Base-by-base conservation (phyloP, 2,113 vertebrate species). In the Cottus gobio region DNA sequence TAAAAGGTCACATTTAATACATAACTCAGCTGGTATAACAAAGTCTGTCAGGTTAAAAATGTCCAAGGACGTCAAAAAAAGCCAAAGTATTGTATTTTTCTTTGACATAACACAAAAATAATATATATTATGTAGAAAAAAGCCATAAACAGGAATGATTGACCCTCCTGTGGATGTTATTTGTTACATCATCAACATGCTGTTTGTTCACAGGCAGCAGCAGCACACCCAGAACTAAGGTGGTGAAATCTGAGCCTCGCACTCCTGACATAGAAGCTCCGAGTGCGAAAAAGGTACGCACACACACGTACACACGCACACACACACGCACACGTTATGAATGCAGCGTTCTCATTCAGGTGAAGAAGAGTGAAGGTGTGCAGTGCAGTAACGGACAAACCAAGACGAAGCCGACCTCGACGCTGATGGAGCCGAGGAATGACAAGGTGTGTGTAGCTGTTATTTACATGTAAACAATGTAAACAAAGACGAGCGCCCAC, bases 281-380 rank as follows among this genome's bases (percentile, higher is more conserved):
- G 26, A 79, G 85, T 0, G 91, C 93, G 6, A 96, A 95, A 64
- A 96, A 96, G 96, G 96, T 96, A 52, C 54, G 6, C 54, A 13
- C 52, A 26, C 3, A 12, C 18, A 2, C 22, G n/a, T n/a, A n/a
- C n/a, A 61, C 15, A 52, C 54, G 6, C 54, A 13, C 52, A 26
- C 3, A 12, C 18, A 2, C 22, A 7, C 28, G 62, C 18, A 3
- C 70, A 20, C 3, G 9, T 8, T 56, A 20, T 46, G 10, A 71
- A 7, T 28, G 36, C 34, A 77, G 1, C 0, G 6, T 7, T 82
- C 37, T 28, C 3, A 86, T 76, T 79, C 90, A 95, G 94, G 77
- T 77, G 28, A 95, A 91, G 83, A 92, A 93, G 76, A 91, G 36
- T 0, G 92, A 95, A 71, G 78, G 50, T 0, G 83, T 89, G 5